phyloP scores from a whole-genome alignment of 2,888 invertebrate species.

The Dexiosoma caninum region DNA sequence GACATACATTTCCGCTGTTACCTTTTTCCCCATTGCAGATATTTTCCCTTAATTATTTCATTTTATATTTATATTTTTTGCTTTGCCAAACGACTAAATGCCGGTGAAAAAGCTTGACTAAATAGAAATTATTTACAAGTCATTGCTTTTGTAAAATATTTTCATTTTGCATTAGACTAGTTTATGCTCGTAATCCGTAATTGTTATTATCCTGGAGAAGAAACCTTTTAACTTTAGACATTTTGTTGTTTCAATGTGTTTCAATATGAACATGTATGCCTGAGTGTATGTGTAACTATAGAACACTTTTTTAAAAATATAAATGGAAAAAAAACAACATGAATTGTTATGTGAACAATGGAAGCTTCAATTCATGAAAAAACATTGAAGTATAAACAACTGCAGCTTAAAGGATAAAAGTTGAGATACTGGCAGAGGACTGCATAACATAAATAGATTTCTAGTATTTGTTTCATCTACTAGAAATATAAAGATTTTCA shows the following conservation, averaged over 20 bases:
- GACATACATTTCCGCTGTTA: neutral
- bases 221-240: constrained; percentile 46
- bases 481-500: neutral
- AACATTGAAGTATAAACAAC: constrained; percentile 17
- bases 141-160: constrained; percentile 60
- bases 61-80: neutral
- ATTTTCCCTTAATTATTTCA: too few relatives aligned
- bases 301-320: neutral
- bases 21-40: neutral
- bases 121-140: constrained; percentile 56
- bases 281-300: neutral
- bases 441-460: neutral
- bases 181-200: constrained; percentile 57
- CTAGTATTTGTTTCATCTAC: neutral
- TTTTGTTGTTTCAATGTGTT: neutral
- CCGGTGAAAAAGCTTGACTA: constrained; percentile 30
- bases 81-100: neutral
- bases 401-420: constrained; percentile 9
- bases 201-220: constrained; percentile 58
- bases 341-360: constrained; percentile 34
- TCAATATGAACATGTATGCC: neutral
- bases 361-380: constrained; percentile 22
- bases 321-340: neutral
- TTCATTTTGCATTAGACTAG: constrained; percentile 46
- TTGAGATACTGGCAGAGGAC: neutral